Evolutionary conservation across 2,113 vertebrate species (phyloP), one percentile per base, ranked within the genome.

Genomic region (Coregonus clupeaformis): DNA sequence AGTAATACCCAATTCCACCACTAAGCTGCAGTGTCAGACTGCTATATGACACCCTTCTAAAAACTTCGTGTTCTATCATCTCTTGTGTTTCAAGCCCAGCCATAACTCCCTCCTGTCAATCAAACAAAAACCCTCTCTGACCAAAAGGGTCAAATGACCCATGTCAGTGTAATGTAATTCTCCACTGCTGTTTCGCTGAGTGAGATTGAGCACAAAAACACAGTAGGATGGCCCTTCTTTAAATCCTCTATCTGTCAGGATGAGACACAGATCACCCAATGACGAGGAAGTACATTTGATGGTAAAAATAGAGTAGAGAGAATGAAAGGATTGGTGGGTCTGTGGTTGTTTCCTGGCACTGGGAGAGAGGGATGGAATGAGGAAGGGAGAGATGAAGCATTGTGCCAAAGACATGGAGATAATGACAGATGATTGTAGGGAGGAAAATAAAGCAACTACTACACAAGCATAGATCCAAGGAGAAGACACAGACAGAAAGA

Each of bases 11-110:
- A 52, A 52, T 52, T 52, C 49, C 0, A 24, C 84, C 88, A 88
- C 72, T 18, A 57, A 70, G 78, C 14, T 85, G 80, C 82, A 89
- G 78, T 76, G 71, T 77, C n/a, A 60, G 30, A 77, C 80, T 72
- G 24, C 66, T 52, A 36, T 16, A 16, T 29, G 14, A 7, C 20
- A 2, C 3, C 4, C 22, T 32, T 47, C 25, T 5, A 16, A 14
- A 64, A 27, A 2, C 11, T 64, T 29, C 29, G 62, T 64, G 24
- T 24, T 62, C 22, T 29, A 27, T 22, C 25, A 5, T 64, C 62
- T 27, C 6, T 18, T 14, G 16, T 30, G 9, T 66, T 27, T 64
- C 11, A 14, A 64, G 13, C 4, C 11, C 49, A 52, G 49, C 16
- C 16, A 52, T 16, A 52, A 52, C 14, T 52, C 14, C 47, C 12